A percentile compares a stretch with the other conserved stretches of the same genome.
These are phyloP conservation scores for Hylomyscus alleni DNA, from an alignment of 2,797 vertebrate species.

Conservation along the genomic window DNA sequence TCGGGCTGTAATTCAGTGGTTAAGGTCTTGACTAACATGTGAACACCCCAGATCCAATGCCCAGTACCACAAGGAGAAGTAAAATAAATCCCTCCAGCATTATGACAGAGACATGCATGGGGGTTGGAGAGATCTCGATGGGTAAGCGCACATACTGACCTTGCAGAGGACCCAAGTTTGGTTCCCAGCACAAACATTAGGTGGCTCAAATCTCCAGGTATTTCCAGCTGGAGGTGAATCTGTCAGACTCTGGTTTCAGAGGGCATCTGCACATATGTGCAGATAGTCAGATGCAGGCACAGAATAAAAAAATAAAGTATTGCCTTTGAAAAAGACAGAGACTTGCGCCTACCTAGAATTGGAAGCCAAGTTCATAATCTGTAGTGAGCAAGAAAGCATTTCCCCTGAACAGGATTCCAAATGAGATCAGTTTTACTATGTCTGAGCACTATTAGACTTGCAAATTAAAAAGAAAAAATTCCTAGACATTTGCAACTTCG, in stretches of 20 bases:
- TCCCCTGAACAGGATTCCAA: conserved; percentile 83
- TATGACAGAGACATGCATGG: background rate
- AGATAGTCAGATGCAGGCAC: background rate
- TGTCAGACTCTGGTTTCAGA: background rate
- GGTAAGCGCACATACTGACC: background rate
- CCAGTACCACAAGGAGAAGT: background rate
- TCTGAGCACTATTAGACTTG: conserved; percentile 92
- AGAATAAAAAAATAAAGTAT: background rate
- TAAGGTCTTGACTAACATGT: background rate
- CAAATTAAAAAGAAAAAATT: conserved; percentile 88
- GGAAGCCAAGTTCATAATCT: conserved; percentile 60
- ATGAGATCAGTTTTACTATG: conserved; percentile 91
- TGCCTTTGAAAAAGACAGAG: conserved; percentile 22
- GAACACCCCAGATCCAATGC: background rate
- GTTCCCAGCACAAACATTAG: background rate
- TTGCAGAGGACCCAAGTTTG: background rate
- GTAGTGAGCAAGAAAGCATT: conserved; percentile 57
- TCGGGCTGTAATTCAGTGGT: background rate
- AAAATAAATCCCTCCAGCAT: conserved; percentile 51
- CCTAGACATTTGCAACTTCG: conserved; percentile 91
- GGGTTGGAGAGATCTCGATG: background rate
- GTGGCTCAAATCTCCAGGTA: background rate
- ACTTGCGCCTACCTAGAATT: background rate
- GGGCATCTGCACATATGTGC: background rate
- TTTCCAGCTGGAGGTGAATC: background rate